phyloP scores from a whole-genome alignment of 2,888 invertebrate species.

The Brachypterus glaber region DNA sequence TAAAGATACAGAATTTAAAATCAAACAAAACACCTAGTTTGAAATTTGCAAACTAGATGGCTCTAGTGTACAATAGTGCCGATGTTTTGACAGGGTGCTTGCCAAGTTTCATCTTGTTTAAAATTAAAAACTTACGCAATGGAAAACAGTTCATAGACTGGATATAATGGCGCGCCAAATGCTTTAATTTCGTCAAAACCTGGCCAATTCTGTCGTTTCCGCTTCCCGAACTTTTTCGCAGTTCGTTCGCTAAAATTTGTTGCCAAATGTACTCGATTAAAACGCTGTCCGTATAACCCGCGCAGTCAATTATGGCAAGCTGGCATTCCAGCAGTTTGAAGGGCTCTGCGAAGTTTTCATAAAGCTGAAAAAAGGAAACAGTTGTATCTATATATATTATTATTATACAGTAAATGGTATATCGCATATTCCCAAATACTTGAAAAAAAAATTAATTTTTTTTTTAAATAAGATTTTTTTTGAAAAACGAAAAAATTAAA shows the following conservation, averaged over 20 bases:
- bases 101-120: too few species aligned
- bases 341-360: slow-evolving; percentile 85
- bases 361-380: slow-evolving; percentile 47
- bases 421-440: too few species aligned
- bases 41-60: too few species aligned
- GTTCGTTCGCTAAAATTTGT: slow-evolving; percentile 61
- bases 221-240: slow-evolving; percentile 35
- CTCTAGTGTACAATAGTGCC: too few species aligned
- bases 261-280: slow-evolving; percentile 89
- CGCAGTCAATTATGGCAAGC: slow-evolving; percentile 88
- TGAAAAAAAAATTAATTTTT: too few species aligned
- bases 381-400: too few species aligned
- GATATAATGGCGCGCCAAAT: slow-evolving; percentile 67
- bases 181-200: slow-evolving; percentile 66
- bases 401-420: too few species aligned
- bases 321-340: slow-evolving; percentile 89
- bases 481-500: too few species aligned
- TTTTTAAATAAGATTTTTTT: too few species aligned
- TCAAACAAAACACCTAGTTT: too few species aligned
- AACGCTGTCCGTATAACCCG: slow-evolving; percentile 76
- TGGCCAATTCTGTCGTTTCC: slow-evolving; percentile 55
- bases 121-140: slow-evolving; percentile 60
- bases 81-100: too few species aligned
- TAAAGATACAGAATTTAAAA: too few species aligned
- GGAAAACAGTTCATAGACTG: slow-evolving; percentile 83